phyloP scores from a whole-genome alignment of 1,140 invertebrate species.

The Myzus persicae region DNA sequence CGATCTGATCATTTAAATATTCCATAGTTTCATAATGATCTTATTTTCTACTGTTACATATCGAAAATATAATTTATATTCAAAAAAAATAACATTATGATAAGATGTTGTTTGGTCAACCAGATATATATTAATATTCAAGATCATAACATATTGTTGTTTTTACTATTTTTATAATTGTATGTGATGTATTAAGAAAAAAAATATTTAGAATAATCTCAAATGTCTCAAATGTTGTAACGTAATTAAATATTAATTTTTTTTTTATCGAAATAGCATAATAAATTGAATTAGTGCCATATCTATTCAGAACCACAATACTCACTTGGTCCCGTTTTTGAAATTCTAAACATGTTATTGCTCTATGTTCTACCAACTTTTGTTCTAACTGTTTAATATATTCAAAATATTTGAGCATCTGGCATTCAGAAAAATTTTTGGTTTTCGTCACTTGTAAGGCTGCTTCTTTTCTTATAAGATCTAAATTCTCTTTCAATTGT shows the following conservation, averaged over 20 bases:
- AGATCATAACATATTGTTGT: no score
- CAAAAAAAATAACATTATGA: no score
- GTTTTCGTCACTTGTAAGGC: slow-evolving; percentile 45
- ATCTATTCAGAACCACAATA: not conserved
- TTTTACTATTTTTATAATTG: no score
- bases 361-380: slow-evolving; percentile 11
- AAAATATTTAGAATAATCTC: no score
- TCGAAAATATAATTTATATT: no score
- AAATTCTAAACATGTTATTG: slow-evolving; percentile 19
- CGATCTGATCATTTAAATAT: not conserved
- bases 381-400: slow-evolving; percentile 30
- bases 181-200: no score
- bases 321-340: slow-evolving; percentile 44
- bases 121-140: no score
- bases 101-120: no score
- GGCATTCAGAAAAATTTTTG: slow-evolving; percentile 37
- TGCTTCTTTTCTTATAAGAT: slow-evolving; percentile 9
- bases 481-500: slow-evolving; percentile 36
- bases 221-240: no score
- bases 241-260: no score
- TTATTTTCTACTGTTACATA: no score
- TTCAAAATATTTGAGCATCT: not conserved
- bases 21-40: not conserved
- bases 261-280: no score
- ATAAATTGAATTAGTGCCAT: not conserved